Evolutionary conservation across 2,113 vertebrate genomes (phyloP), one percentile per base, ranked within the genome.

Genomic region (Rhadina sibilatrix): DNA sequence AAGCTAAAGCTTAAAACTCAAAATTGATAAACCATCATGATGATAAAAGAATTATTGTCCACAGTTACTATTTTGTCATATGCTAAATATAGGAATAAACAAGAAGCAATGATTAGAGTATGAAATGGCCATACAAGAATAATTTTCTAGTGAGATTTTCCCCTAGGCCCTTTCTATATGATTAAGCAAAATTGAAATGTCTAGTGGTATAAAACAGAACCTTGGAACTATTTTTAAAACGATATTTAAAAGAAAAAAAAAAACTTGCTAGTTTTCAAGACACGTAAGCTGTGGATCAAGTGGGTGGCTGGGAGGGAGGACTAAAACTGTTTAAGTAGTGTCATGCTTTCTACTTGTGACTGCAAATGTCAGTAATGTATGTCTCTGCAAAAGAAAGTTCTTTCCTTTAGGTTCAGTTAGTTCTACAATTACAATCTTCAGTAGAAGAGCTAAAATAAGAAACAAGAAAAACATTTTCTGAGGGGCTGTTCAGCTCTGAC

Each of bases 341-440:
- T 89, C 64, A 86, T n/a, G 52, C 52, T 82, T 92, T 83, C 69
- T 69, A 40, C 80, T 76, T 95, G 87, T 89, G 69, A 85, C 89
- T 91, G 78, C 53, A 76, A 87, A 96, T 64, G 78, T 93, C 84
- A 88, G 53, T 50, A 80, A 61, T 38, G n/a, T 35, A 1, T 9
- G 22, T 57, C 56, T 84, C 69, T 87, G 91, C 68, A 94, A 72
- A 90, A 87, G 24, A 87, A 70, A 93, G 35, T 38, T 85, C 24
- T 59, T 80, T 61, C 82, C 42, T 42, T 33, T 49, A 87, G 18
- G 47, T 71, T 79, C 79, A 69, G 50, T 74, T 46, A 59, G 21
- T 61, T 65, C 57, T 76, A 72, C 72, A 85, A 30, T 64, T 8
- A 38, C 19, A 57, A 21, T 10, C 37, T 78, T 87, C 0, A 0